Conservation (phyloP, 2,797 vertebrate species). For the Aselliscus stoliczkanus region DNA sequence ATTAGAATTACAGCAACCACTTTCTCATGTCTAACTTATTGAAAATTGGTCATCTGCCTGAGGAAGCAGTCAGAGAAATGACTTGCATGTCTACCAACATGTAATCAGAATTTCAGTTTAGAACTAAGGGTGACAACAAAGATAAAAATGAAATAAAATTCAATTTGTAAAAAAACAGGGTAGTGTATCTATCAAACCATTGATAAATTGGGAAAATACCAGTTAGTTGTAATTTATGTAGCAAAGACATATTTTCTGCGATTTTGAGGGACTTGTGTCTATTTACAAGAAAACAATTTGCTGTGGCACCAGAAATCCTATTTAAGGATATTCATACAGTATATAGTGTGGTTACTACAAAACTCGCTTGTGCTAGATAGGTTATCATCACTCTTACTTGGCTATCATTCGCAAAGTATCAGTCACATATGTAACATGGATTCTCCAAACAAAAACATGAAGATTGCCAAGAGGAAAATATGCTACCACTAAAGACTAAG, state of each 20-base stretch:
- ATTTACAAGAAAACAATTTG: not conserved
- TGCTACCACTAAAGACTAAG: not conserved
- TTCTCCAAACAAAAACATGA: not conserved
- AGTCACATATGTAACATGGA: not conserved
- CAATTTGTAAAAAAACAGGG: not conserved
- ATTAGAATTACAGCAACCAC: not conserved
- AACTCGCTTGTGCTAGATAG: not conserved
- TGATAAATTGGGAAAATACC: constrained; percentile 47
- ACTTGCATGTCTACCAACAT: not conserved
- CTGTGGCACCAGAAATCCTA: not conserved
- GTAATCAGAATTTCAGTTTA: constrained; percentile 28
- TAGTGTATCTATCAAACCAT: not conserved
- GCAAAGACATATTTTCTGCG: not conserved
- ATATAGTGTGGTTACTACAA: not conserved
- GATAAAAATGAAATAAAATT: not conserved
- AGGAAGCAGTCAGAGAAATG: not conserved
- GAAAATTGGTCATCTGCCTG: not conserved
- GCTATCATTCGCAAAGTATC: not conserved
- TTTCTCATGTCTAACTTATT: not conserved
- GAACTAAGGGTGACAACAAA: not conserved
- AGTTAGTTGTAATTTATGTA: constrained; percentile 42
- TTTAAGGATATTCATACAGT: not conserved
- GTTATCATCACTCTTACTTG: not conserved
- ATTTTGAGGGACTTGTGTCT: not conserved
- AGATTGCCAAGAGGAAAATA: not conserved